Evolutionary conservation across 2,113 vertebrate species (phyloP).

Genomic region (Podilymbus podiceps): DNA sequence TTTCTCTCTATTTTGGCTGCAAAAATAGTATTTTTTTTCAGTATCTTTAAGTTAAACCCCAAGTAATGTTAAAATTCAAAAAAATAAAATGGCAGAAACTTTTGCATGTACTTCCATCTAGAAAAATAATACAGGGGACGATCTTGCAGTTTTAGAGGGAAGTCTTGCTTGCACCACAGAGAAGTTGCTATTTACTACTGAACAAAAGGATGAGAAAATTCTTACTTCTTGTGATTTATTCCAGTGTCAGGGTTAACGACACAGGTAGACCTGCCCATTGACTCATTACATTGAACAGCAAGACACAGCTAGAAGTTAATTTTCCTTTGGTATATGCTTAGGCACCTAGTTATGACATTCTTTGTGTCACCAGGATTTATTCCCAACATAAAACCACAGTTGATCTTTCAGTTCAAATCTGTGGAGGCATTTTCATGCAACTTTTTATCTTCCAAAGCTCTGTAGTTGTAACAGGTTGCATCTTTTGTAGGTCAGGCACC

Average conservation of each 20-base stretch:
- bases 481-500: neutral
- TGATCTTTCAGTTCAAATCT: neutral
- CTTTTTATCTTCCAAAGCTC: neutral
- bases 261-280: constrained; percentile 40
- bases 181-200: neutral
- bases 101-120: neutral
- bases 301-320: constrained; percentile 18
- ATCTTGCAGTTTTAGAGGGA: neutral
- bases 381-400: neutral
- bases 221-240: constrained; percentile 9
- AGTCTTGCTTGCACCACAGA: neutral
- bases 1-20: neutral
- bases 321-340: constrained; percentile 11
- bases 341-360: neutral
- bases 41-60: neutral
- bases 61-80: neutral
- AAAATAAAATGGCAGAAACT: neutral
- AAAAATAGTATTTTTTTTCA: neutral
- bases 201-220: neutral
- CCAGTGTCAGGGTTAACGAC: constrained; percentile 15
- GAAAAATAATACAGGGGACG: neutral
- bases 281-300: constrained; percentile 38
- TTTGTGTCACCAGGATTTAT: constrained; percentile 3
- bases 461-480: neutral
- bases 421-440: neutral